A percentile compares a stretch with the other conserved stretches of the same genome.
phyloP scores from a whole-genome alignment of 2,113 vertebrate genomes.

The Menidia beryllina region DNA sequence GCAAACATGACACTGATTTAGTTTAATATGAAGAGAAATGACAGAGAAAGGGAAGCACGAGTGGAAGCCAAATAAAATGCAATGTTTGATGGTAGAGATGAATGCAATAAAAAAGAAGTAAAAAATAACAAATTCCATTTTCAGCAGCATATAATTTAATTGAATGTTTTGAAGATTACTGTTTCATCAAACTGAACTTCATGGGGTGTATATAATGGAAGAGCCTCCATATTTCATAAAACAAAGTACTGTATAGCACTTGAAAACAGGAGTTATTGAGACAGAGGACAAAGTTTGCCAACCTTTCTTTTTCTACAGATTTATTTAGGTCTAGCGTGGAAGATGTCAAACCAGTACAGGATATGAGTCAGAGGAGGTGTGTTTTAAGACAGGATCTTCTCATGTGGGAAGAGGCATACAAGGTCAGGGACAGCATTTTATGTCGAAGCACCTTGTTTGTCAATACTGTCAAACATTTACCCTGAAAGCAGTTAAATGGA shows the following conservation, averaged over 20 bases:
- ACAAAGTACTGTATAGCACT: conserved; percentile 14
- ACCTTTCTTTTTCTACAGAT: conserved; percentile 62
- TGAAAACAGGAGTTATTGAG: conserved; percentile 17
- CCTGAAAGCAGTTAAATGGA: conserved; percentile 6
- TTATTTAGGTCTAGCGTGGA: conserved; percentile 58
- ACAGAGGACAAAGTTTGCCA: conserved; percentile 57
- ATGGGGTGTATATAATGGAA: conserved; percentile 51
- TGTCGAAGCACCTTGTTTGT: conserved; percentile 16
- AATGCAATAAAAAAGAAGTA: conserved; percentile 56
- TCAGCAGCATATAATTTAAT: conserved; percentile 62
- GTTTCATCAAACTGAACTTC: conserved; percentile 64
- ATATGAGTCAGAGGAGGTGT: conserved; percentile 54
- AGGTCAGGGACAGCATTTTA: conserved; percentile 52
- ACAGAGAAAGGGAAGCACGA: conserved; percentile 45
- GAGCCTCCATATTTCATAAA: conserved; percentile 55
- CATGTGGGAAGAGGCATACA: conserved; percentile 31
- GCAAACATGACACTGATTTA: conserved; percentile 67
- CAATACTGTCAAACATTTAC: conserved; percentile 14
- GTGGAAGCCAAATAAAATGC: conserved; percentile 63
- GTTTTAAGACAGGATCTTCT: conserved; percentile 39
- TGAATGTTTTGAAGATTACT: conserved; percentile 65
- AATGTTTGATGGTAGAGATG: conserved; percentile 51
- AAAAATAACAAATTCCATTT: conserved; percentile 33
- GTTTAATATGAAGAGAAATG: conserved; percentile 60
- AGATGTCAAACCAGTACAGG: conserved; percentile 57